A percentile compares a stretch with the other conserved stretches of the same genome.
These are phyloP conservation scores for Chlorocebus sabaeus DNA, from an alignment of 2,113 vertebrate species.

Conservation along the genomic window DNA sequence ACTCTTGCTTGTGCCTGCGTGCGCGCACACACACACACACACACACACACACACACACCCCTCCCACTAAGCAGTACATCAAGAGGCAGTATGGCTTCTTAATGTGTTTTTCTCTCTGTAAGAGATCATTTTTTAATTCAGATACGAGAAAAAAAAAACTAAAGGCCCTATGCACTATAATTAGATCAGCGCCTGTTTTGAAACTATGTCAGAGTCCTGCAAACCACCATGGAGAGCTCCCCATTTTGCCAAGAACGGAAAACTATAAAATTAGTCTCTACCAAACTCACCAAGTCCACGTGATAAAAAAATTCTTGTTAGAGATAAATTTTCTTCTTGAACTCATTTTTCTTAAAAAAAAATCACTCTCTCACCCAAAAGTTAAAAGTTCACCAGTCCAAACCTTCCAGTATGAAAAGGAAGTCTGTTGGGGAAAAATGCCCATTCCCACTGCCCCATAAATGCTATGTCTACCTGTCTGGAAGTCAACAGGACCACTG, in stretches of 20 bases:
- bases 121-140: constrained; percentile 4
- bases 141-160: background rate
- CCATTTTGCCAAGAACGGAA: background rate
- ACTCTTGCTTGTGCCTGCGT: no score
- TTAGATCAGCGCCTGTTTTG: constrained; percentile 1
- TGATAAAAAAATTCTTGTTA: background rate
- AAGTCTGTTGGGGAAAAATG: background rate
- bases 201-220: background rate
- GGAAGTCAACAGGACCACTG: background rate
- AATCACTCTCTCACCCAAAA: background rate
- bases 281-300: background rate
- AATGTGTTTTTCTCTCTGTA: background rate
- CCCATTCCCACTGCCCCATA: background rate
- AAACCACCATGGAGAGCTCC: background rate
- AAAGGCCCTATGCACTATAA: background rate
- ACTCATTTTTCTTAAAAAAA: background rate
- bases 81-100: background rate
- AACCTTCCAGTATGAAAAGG: background rate
- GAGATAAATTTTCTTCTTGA: constrained; percentile 18
- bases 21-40: background rate
- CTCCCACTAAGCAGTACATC: background rate
- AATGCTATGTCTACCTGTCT: background rate
- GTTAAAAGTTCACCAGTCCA: background rate
- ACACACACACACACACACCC: no score
- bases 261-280: background rate